Percentiles rank a stretch among this genome's conserved stretches.
These are phyloP conservation scores for human DNA, from an alignment of 2,113 vertebrate genomes.

Conservation along the genomic window DNA sequence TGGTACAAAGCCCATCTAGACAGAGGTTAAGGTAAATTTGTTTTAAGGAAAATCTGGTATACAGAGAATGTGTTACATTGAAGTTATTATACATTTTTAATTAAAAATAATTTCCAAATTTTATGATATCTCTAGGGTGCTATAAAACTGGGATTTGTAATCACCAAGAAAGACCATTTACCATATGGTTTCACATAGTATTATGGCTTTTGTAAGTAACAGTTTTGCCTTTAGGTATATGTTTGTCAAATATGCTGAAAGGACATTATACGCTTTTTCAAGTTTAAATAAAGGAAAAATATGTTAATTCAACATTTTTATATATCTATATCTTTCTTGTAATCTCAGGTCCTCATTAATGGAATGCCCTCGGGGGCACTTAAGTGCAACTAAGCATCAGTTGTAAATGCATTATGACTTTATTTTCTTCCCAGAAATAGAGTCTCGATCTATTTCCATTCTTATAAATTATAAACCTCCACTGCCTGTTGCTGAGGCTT, in stretches of 20 bases:
- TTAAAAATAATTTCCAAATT: constrained; percentile 69
- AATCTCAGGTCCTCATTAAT: constrained; percentile 48
- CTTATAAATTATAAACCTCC: constrained; percentile 71
- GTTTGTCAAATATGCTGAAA: constrained; percentile 47
- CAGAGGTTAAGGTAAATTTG: not conserved
- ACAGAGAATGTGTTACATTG: not conserved
- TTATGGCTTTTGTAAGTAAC: constrained; percentile 46
- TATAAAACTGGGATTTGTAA: constrained; percentile 54
- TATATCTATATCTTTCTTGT: constrained; percentile 13
- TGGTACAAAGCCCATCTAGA: not conserved
- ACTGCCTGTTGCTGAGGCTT: constrained; percentile 24
- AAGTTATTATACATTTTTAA: constrained; percentile 64
- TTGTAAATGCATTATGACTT: constrained; percentile 61
- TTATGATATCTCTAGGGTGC: constrained; percentile 34
- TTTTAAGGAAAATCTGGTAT: constrained; percentile 12
- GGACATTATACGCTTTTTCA: constrained; percentile 18
- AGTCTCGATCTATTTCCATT: constrained; percentile 29
- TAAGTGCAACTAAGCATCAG: constrained; percentile 15
- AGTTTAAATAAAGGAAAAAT: constrained; percentile 25
- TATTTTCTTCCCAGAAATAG: constrained; percentile 64
- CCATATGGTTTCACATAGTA: constrained; percentile 50
- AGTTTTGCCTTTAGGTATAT: constrained; percentile 57
- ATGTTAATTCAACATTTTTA: constrained; percentile 49
- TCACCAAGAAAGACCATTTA: constrained; percentile 57
- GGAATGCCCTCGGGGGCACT: not conserved